Conservation (phyloP, 2,797 vertebrate genomes). For the Varecia variegata region DNA sequence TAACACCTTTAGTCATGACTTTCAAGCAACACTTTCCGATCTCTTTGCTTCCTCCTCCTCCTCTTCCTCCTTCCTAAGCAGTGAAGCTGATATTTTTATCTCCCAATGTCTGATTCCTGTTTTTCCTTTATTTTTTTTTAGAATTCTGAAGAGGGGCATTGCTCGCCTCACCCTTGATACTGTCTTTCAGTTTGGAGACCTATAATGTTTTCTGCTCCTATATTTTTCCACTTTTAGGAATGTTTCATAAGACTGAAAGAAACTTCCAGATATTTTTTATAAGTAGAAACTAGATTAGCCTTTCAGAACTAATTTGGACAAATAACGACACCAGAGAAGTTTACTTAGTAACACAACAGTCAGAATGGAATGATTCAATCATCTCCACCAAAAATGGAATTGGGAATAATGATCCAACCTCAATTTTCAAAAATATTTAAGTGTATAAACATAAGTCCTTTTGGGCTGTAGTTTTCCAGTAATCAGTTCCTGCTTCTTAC, state of each 20-base stretch:
- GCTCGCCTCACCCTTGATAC: background rate
- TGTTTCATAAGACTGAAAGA: constrained; percentile 13
- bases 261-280: constrained; percentile 43
- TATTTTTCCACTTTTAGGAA: constrained; percentile 33
- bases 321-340: constrained; percentile 54
- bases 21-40: background rate
- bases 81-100: background rate
- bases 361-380: constrained; percentile 63
- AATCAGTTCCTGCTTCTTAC: constrained; percentile 48
- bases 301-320: constrained; percentile 69
- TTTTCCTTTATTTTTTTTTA: background rate
- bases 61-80: background rate
- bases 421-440: constrained; percentile 55
- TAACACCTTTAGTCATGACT: background rate
- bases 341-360: constrained; percentile 64
- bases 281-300: constrained; percentile 53
- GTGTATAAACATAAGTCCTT: constrained; percentile 36
- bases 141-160: background rate
- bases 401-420: constrained; percentile 37
- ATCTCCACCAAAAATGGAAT: constrained; percentile 29
- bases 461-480: constrained; percentile 27
- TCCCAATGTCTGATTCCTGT: background rate
- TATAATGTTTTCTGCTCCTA: background rate
- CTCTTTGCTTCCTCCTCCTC: background rate
- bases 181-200: background rate